A percentile compares a stretch with the other conserved stretches of the same genome.
Conservation (phyloP, 2,113 vertebrate species). For the Melanocharis versteri region DNA sequence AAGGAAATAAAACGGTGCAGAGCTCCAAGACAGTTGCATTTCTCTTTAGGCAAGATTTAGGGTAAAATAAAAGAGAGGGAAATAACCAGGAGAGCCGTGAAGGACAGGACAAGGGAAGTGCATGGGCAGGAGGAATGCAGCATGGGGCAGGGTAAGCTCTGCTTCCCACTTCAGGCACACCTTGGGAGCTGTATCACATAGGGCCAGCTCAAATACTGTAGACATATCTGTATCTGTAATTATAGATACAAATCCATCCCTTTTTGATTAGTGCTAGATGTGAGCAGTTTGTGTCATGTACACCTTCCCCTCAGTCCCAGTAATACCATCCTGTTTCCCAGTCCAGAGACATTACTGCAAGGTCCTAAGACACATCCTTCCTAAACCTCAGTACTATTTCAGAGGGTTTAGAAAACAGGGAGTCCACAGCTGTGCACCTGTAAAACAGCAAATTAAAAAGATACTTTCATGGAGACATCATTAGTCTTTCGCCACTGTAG, state of each 20-base stretch:
- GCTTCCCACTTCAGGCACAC: fast-evolving
- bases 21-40: background rate
- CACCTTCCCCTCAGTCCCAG: background rate
- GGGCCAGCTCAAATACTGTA: background rate
- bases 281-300: fast-evolving
- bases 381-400: background rate
- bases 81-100: background rate
- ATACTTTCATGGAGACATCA: background rate
- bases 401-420: background rate
- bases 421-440: background rate
- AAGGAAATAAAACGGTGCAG: background rate
- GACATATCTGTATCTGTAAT: fast-evolving
- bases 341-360: background rate
- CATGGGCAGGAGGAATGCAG: background rate
- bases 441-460: background rate
- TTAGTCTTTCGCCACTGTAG: background rate
- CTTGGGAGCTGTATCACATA: fast-evolving
- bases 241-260: background rate
- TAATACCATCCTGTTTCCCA: background rate
- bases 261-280: background rate
- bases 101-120: background rate
- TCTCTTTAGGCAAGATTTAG: background rate
- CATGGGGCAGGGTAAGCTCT: background rate
- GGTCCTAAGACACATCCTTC: fast-evolving
- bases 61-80: background rate